These are phyloP conservation scores for Mesoclemmys tuberculata DNA, from an alignment of 2,113 vertebrate genomes.

Conservation along the genomic window DNA sequence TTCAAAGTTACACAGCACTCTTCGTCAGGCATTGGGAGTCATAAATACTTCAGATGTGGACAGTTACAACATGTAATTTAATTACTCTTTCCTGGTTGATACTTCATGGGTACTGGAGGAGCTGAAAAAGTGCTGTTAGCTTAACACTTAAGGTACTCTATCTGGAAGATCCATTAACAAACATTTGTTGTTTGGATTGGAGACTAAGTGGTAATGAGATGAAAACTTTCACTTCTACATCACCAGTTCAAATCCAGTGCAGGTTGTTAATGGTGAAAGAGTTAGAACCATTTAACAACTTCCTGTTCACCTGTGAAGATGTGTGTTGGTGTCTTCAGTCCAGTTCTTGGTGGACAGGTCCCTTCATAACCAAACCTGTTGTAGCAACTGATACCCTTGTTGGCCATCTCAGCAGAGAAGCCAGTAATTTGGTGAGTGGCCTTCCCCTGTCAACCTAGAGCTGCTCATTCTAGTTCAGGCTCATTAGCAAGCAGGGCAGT, in stretches of 20 bases:
- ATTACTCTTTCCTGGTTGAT: not conserved
- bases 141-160: not conserved
- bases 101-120: not conserved
- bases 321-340: not conserved
- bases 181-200: slow-evolving; percentile 45
- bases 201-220: slow-evolving; percentile 39
- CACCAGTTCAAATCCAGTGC: not conserved
- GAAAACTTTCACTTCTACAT: slow-evolving; percentile 36
- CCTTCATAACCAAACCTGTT: not conserved
- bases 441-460: not conserved
- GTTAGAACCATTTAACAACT: not conserved
- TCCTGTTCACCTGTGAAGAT: not conserved
- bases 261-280: slow-evolving; percentile 15
- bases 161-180: slow-evolving; percentile 28
- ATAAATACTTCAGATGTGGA: not conserved
- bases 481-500: slow-evolving; percentile 5
- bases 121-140: not conserved
- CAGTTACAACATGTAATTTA: not conserved
- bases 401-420: not conserved
- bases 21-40: not conserved
- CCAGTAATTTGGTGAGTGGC: not conserved
- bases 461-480: not conserved
- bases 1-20: not conserved
- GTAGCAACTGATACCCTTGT: not conserved
- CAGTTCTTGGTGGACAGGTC: not conserved